These are phyloP conservation scores for Sinocyclocheilus anshuiensis DNA, from an alignment of 2,113 vertebrate species.

Conservation along the genomic window DNA sequence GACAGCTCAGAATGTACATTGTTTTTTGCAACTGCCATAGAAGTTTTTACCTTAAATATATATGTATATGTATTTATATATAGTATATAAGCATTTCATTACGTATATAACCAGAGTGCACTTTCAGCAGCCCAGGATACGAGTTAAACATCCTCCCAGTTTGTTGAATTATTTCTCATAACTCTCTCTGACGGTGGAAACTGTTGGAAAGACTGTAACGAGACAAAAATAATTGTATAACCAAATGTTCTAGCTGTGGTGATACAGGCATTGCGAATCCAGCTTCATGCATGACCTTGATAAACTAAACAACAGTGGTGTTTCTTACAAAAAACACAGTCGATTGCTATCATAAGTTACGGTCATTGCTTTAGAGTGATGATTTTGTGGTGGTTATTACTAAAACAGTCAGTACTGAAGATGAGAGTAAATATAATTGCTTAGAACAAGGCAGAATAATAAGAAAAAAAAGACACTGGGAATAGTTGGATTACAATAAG, in stretches of 20 bases:
- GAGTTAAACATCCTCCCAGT: conserved; percentile 32
- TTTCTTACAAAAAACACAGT: conserved; percentile 66
- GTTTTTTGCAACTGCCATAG: conserved; percentile 61
- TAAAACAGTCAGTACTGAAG: conserved; percentile 27
- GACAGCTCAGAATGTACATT: conserved; percentile 73
- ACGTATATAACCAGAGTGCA: conserved; percentile 55
- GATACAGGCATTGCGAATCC: conserved; percentile 54
- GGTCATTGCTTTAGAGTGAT: conserved; percentile 40
- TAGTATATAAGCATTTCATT: conserved; percentile 71
- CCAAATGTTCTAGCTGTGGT: conserved; percentile 29
- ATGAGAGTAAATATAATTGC: conserved; percentile 3
- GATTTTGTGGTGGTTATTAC: conserved; percentile 26
- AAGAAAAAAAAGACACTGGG: conserved; percentile 7
- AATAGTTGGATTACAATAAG: neutral
- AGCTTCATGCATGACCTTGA: conserved; percentile 33
- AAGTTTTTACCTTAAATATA: conserved; percentile 73
- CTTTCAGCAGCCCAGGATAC: conserved; percentile 38
- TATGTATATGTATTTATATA: conserved; percentile 67
- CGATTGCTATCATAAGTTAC: conserved; percentile 42
- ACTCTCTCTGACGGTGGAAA: conserved; percentile 26
- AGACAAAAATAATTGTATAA: conserved; percentile 28
- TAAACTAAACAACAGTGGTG: conserved; percentile 55
- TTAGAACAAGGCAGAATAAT: neutral
- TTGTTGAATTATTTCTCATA: conserved; percentile 22
- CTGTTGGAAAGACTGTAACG: neutral